A percentile compares a stretch with the other conserved stretches of the same genome.
Evolutionary conservation across 2,888 invertebrate genomes (phyloP).

Genomic region (Drosophila niveifrons): DNA sequence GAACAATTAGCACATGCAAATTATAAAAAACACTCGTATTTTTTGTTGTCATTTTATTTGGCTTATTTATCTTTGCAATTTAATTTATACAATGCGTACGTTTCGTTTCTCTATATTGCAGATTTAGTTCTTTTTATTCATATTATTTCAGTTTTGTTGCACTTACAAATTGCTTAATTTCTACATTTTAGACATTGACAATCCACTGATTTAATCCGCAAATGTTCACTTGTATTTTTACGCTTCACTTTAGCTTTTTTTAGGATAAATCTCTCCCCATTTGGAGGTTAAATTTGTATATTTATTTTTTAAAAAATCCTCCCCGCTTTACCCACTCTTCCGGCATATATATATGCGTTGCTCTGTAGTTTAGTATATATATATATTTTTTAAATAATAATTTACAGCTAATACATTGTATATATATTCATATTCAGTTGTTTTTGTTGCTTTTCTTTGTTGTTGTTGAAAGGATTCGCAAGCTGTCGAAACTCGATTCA

Average conservation of each 20-base stretch:
- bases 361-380: slow-evolving; percentile 36
- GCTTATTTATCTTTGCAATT: slow-evolving; percentile 76
- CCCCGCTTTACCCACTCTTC: slow-evolving; percentile 5
- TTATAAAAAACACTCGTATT: not conserved
- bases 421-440: slow-evolving; percentile 66
- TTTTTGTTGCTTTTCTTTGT: slow-evolving; percentile 42
- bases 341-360: slow-evolving; percentile 20
- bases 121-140: slow-evolving; percentile 32
- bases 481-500: slow-evolving; percentile 47
- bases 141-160: slow-evolving; percentile 40
- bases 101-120: slow-evolving; percentile 65
- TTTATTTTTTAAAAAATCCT: slow-evolving; percentile 9
- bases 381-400: slow-evolving; percentile 65
- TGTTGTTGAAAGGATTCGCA: slow-evolving; percentile 51
- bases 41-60: slow-evolving; percentile 62
- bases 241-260: slow-evolving; percentile 31
- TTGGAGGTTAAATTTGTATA: slow-evolving; percentile 31
- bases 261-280: slow-evolving; percentile 45
- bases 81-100: slow-evolving; percentile 62
- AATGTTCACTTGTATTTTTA: slow-evolving; percentile 34
- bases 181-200: slow-evolving; percentile 63
- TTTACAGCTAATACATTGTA: slow-evolving; percentile 68
- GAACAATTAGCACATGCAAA: not conserved
- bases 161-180: slow-evolving; percentile 70
- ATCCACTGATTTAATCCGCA: slow-evolving; percentile 64